These are phyloP conservation scores for Lithosia quadra DNA, from an alignment of 2,888 invertebrate species.

Conservation along the genomic window DNA sequence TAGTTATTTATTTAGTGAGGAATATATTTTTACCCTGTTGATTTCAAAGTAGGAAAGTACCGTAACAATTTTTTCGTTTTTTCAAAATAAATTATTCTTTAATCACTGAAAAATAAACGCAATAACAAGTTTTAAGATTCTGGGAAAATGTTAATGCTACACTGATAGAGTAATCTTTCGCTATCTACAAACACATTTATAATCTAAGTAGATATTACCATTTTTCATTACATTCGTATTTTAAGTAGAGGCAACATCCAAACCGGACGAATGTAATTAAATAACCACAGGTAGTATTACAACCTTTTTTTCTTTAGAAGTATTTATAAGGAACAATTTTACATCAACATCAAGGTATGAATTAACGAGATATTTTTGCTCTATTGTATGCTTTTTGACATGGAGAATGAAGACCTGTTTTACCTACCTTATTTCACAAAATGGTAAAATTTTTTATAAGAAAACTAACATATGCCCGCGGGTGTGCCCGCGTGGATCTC, in stretches of 20 bases:
- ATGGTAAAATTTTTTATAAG: slow-evolving; percentile 53
- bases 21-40: not conserved
- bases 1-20: not conserved
- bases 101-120: not conserved
- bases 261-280: not conserved
- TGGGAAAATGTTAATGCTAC: not conserved
- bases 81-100: not conserved
- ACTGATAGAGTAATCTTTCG: not conserved
- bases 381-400: slow-evolving; percentile 13
- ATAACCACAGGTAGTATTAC: not conserved
- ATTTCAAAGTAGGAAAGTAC: too few species aligned
- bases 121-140: not conserved
- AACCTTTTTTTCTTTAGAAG: not conserved
- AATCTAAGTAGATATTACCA: not conserved
- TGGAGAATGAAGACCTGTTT: slow-evolving; percentile 39
- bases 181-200: not conserved
- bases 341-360: not conserved
- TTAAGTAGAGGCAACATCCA: not conserved
- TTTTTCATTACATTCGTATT: not conserved
- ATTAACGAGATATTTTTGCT: not conserved
- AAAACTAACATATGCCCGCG: slow-evolving; percentile 33
- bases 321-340: not conserved
- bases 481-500: too few species aligned
- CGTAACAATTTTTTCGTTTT: not conserved
- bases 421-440: slow-evolving; percentile 44